Evolutionary conservation across 1,140 invertebrate genomes (phyloP), one percentile per base, ranked within the genome.

Genomic region (Capitella teleta): DNA sequence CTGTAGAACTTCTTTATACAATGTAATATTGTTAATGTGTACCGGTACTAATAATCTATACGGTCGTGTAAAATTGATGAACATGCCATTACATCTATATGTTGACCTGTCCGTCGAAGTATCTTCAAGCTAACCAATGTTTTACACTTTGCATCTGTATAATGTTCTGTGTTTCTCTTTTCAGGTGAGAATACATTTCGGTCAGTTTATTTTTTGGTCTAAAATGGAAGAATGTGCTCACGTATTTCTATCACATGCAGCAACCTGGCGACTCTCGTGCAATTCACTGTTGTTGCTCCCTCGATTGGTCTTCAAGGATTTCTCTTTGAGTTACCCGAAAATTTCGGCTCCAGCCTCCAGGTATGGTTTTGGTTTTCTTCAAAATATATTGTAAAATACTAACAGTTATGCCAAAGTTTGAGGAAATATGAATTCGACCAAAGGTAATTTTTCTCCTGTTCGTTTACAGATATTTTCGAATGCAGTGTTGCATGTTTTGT

Each of bases 281-380:
- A 57, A 32, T 67, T 67, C 44, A 59, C 55, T 8, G 28, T 61
- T 25, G 23, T 57, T 1, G 61, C 60, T 52, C 36, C 55, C 38
- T 42, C 49, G 14, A 47, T 60, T 12, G 55, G 55, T 16, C 49
- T 66, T 5, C 63, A 67, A 52, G 63, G 56, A 10, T 67, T 64
- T 50, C 36, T 67, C 2, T 48, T 63, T 40, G 55, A 64, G 41
- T 19, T 67, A 42, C 60, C 64, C 26, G 57, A 51, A 1, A 24
- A 55, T 5, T 64, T 57, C 53, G 58, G 53, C 3, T 21, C 2
- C n/a, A 46, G 57, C 40, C 49, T 62, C 12, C 34, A 61, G 56
- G 64, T 67, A 56, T 36, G 18, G 6, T 19, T 21, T 41, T 8
- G 23, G 21, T 41, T 12, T 19, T 41, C 38, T 16, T 6, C 8